Conservation (phyloP, 1,140 invertebrate genomes). For the Panulirus ornatus region DNA sequence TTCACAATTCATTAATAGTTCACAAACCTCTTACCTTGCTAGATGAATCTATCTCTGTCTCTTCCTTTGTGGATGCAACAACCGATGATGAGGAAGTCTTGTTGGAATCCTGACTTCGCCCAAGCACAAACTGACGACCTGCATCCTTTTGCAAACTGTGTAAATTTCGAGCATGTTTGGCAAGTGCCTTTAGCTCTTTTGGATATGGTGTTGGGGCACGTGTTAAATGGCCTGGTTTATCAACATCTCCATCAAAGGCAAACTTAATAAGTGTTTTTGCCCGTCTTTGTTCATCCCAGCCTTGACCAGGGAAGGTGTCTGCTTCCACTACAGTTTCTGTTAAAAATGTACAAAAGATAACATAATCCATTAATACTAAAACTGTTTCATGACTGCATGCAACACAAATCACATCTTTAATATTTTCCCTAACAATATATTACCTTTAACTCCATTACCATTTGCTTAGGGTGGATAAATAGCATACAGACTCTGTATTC, state of each 20-base stretch:
- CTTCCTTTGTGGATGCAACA: not conserved
- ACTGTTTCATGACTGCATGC: too few relatives aligned
- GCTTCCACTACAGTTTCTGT: slow-evolving; percentile 63
- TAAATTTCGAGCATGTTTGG: slow-evolving; percentile 85
- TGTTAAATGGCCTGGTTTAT: slow-evolving; percentile 81
- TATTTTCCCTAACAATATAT: too few relatives aligned
- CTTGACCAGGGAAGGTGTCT: slow-evolving; percentile 63
- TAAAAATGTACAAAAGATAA: too few relatives aligned
- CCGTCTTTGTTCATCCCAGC: slow-evolving; percentile 79
- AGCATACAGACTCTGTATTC: too few relatives aligned
- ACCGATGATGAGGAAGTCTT: not conserved
- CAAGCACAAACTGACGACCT: slow-evolving; percentile 77
- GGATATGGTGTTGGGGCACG: slow-evolving; percentile 94
- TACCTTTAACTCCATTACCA: too few relatives aligned
- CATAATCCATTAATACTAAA: too few relatives aligned
- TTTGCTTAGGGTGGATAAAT: too few relatives aligned
- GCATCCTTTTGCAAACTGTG: slow-evolving; percentile 73
- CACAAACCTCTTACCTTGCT: slow-evolving; percentile 19
- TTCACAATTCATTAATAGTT: too few relatives aligned
- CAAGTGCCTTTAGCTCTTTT: slow-evolving; percentile 92
- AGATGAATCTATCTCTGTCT: slow-evolving; percentile 13
- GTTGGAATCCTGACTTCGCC: slow-evolving; percentile 49
- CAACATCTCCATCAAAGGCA: slow-evolving; percentile 77
- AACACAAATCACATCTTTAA: too few relatives aligned
- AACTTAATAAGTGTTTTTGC: slow-evolving; percentile 83